Conservation (phyloP, 53 echinoderm and acorn worm species). For the Echinometra lucunter region DNA sequence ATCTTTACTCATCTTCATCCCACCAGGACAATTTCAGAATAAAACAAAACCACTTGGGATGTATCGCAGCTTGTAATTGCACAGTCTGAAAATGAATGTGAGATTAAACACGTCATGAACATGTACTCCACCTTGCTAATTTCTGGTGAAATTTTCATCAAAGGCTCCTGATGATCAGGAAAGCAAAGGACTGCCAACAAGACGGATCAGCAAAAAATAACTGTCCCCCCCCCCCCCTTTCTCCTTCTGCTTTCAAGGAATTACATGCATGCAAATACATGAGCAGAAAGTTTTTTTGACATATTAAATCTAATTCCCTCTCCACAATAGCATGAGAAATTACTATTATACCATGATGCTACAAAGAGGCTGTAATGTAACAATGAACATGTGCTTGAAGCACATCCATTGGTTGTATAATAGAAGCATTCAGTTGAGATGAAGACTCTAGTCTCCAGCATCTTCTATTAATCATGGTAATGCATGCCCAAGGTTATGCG, state of each 20-base stretch:
- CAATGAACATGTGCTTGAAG: too few relatives aligned
- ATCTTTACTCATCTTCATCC: neutral
- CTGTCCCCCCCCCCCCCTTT: neutral
- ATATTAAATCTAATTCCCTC: too few relatives aligned
- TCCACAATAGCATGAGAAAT: too few relatives aligned
- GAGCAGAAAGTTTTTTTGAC: too few relatives aligned
- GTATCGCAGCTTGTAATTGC: neutral
- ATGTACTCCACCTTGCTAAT: neutral
- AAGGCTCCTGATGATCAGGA: neutral
- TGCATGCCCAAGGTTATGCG: slow-evolving; percentile 21
- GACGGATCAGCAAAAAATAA: neutral
- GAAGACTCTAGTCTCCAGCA: too few relatives aligned
- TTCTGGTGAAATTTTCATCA: neutral
- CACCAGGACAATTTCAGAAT: neutral
- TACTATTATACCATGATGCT: too few relatives aligned
- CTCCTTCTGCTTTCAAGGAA: too few relatives aligned
- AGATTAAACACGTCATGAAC: neutral
- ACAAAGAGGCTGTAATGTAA: too few relatives aligned
- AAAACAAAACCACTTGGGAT: neutral
- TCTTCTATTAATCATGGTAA: slow-evolving; percentile 37
- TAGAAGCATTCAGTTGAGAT: too few relatives aligned
- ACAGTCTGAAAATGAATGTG: neutral
- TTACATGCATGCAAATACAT: too few relatives aligned
- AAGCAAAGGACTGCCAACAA: neutral
- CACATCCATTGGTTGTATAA: too few relatives aligned